A percentile compares a stretch with the other conserved stretches of the same genome.
Conservation (phyloP, 92 coral and sea anemone genomes). For the Zoanthus sansibaricus region DNA sequence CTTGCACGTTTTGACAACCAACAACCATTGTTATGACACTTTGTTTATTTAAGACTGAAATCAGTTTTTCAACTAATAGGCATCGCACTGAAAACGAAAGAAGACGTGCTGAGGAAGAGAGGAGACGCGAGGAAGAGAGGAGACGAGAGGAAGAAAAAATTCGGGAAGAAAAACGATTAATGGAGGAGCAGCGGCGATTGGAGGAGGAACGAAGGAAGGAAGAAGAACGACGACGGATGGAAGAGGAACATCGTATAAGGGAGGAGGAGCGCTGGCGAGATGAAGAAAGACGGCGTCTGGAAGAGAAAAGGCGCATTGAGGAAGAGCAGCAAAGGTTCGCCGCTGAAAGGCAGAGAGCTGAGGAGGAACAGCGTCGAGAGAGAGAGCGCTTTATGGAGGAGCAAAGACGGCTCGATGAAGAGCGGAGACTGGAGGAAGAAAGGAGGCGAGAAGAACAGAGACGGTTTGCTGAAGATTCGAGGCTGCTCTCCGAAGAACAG, state of each 20-base stretch:
- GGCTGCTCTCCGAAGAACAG: conserved; percentile 55
- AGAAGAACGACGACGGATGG: conserved; percentile 46
- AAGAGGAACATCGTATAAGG: conserved; percentile 51
- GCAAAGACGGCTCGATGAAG: conserved; percentile 67
- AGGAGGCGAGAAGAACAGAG: conserved; percentile 65
- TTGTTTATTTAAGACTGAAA: no score
- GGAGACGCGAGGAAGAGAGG: conserved; percentile 51
- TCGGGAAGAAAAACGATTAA: conserved; percentile 58
- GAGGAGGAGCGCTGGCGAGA: conserved; percentile 56
- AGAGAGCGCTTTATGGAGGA: conserved; percentile 73
- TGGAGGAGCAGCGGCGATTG: conserved; percentile 56
- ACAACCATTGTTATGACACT: no score
- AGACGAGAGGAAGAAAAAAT: conserved; percentile 50
- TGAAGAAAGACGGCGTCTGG: conserved; percentile 51
- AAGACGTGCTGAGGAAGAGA: conserved; percentile 56
- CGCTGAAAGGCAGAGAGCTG: conserved; percentile 70
- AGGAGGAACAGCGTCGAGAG: conserved; percentile 80
- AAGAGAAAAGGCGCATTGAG: conserved; percentile 38
- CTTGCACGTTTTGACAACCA: no score
- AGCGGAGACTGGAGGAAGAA: conserved; percentile 67
- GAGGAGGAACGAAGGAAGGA: conserved; percentile 46
- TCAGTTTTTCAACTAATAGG: conserved; percentile 7
- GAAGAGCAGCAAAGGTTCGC: conserved; percentile 66
- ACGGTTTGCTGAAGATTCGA: conserved; percentile 60
- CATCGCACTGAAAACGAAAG: conserved; percentile 60